Evolutionary conservation across 1,140 invertebrate species (phyloP), one percentile per base, ranked within the genome.

Genomic region (Gryon sp.): DNA sequence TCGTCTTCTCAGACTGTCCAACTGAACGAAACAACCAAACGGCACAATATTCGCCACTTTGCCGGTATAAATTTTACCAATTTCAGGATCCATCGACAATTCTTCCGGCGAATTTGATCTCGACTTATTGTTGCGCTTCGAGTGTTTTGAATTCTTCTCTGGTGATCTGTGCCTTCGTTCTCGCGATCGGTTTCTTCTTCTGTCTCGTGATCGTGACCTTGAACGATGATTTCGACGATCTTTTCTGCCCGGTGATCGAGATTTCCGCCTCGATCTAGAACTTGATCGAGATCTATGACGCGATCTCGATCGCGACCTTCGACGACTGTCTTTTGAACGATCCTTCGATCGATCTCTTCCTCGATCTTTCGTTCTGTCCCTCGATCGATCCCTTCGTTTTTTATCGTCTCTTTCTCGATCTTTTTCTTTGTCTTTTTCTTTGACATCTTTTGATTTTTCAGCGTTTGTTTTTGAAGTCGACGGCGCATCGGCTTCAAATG

Each of bases 11-110:
- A 99, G 89, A 0, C 97, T 97, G 84, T 99, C 97, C 4, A 99
- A 87, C 87, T 98, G 96, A 0, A 99, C 96, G 90, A 99, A 99
- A 88, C 98, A 99, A 1, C 98, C 99, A 90, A 99, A 99, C 24
- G 95, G 93, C 19, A 99, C 96, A 69, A 99, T 95, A 81, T 97
- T 99, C 3, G 96, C 96, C 0, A 99, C 96, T 89, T 97, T 95
- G 0, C 97, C 98, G 75, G 92, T 91, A 85, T 99, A 99, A 80
- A 99, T 98, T 91, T 96, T 89, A 1, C 87, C 87, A 11, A 91
- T 76, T 82, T 90, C 90, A 12, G 90, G 89, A 60, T 90, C 86
- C 9, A 86, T 69, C 0, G 84, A 82, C 4, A 90, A 69, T 26
- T 88, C 86, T n/a, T 88, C 83, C 0, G 72, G 36, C 0, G 83